Conservation (phyloP, 53 echinoderm and acorn worm species). For the Paracentrotus lividus region DNA sequence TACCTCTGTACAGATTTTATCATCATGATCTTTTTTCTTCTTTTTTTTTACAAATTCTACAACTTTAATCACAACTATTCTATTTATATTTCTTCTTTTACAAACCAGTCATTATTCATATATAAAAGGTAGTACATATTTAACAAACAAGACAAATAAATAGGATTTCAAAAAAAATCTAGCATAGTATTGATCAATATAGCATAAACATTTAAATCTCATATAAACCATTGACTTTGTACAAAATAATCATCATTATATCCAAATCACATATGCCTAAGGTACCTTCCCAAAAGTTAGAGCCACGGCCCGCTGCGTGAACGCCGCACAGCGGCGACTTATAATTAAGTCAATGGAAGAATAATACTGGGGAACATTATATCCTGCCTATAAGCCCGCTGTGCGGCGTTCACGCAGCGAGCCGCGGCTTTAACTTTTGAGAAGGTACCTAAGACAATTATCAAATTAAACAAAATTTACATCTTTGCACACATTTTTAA, state of each 20-base stretch:
- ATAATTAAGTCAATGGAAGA: no score
- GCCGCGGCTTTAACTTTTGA: no score
- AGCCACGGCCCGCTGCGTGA: no score
- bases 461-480: conserved; percentile 4
- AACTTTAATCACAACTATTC: background rate
- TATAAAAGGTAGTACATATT: conserved; percentile 25
- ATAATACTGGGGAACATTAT: no score
- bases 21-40: no score
- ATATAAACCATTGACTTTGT: conserved; percentile 13
- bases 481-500: background rate
- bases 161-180: conserved; percentile 22
- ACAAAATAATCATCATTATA: conserved; percentile 28
- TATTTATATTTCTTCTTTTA: background rate
- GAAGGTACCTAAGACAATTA: background rate
- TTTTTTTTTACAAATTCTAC: background rate
- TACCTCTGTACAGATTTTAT: no score
- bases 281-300: no score
- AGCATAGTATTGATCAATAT: conserved; percentile 37
- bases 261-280: background rate
- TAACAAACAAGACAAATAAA: conserved; percentile 28
- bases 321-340: no score
- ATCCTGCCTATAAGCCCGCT: no score
- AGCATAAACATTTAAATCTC: conserved; percentile 22
- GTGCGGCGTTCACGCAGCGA: no score
- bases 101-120: background rate